Conservation (phyloP, 2,113 vertebrate species). For the Phylloscopus whistleri region DNA sequence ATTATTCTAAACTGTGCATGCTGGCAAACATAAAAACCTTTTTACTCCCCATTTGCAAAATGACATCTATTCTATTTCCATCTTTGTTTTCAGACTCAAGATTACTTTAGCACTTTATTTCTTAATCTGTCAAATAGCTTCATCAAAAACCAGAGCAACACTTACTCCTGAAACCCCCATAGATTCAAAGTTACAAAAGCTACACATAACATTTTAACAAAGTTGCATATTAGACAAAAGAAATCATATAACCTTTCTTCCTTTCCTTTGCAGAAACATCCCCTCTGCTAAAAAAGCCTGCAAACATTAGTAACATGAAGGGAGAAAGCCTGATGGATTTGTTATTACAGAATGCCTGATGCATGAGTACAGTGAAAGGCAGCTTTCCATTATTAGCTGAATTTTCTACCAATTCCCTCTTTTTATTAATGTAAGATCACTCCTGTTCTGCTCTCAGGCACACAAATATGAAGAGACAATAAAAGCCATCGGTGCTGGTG, state of each 20-base stretch:
- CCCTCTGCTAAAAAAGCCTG: not conserved
- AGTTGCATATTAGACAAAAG: not conserved
- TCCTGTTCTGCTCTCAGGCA: not conserved
- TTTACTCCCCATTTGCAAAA: slow-evolving; percentile 60
- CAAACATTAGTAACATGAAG: not conserved
- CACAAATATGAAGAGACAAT: not conserved
- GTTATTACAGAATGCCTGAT: not conserved
- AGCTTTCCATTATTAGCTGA: not conserved
- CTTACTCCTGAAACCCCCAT: not conserved
- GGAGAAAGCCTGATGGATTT: not conserved
- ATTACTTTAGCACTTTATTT: slow-evolving; percentile 66
- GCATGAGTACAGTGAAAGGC: not conserved
- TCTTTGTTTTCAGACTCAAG: slow-evolving; percentile 62
- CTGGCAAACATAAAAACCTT: slow-evolving; percentile 54
- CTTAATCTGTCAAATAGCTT: slow-evolving; percentile 54
- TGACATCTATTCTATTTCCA: slow-evolving; percentile 64
- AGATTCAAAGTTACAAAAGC: slow-evolving; percentile 35
- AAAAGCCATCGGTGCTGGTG: not conserved
- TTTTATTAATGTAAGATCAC: not conserved
- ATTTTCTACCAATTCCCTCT: not conserved
- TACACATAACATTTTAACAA: not conserved
- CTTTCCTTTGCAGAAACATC: not conserved
- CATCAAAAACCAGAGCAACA: slow-evolving; percentile 18
- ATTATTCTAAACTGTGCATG: slow-evolving; percentile 57
- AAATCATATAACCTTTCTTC: not conserved